A percentile compares a stretch with the other conserved stretches of the same genome.
phyloP scores from a whole-genome alignment of 2,113 vertebrate species.

The Calyptommatus sinebrachiatus region DNA sequence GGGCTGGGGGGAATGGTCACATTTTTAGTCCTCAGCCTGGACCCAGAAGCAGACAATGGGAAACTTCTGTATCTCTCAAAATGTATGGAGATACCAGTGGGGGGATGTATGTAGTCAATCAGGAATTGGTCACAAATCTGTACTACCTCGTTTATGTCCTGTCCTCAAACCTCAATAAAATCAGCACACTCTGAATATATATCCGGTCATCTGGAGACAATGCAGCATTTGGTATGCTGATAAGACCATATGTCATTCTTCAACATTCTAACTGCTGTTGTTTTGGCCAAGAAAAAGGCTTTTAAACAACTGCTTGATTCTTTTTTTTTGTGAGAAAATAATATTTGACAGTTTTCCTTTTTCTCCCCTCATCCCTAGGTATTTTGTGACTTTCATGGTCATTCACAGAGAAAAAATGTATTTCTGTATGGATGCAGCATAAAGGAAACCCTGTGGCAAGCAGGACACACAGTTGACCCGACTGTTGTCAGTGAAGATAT shows the following conservation, averaged over 20 bases:
- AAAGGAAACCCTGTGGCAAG: slow-evolving; percentile 92
- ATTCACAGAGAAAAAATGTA: slow-evolving; percentile 90
- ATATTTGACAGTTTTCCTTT: background rate
- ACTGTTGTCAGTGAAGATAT: slow-evolving; percentile 78
- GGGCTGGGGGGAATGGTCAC: no score
- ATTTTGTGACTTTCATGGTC: slow-evolving; percentile 94
- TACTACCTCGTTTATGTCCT: background rate
- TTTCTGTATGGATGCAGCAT: slow-evolving; percentile 93
- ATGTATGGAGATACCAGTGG: no score
- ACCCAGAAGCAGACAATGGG: no score
- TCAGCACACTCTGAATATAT: no score
- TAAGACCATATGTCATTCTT: background rate
- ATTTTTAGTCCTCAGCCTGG: no score
- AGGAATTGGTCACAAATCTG: no score
- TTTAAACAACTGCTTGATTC: background rate
- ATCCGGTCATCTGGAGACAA: background rate
- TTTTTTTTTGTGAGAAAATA: background rate
- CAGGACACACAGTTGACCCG: slow-evolving; percentile 71
- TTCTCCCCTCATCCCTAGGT: slow-evolving; percentile 68
- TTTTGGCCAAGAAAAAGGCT: background rate
- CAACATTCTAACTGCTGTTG: background rate
- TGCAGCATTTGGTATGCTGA: background rate
- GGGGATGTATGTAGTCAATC: no score
- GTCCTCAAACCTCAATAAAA: background rate
- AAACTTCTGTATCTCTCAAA: no score